Base-by-base conservation (phyloP, 1,140 invertebrate species). In the Epicauta chinensis region DNA sequence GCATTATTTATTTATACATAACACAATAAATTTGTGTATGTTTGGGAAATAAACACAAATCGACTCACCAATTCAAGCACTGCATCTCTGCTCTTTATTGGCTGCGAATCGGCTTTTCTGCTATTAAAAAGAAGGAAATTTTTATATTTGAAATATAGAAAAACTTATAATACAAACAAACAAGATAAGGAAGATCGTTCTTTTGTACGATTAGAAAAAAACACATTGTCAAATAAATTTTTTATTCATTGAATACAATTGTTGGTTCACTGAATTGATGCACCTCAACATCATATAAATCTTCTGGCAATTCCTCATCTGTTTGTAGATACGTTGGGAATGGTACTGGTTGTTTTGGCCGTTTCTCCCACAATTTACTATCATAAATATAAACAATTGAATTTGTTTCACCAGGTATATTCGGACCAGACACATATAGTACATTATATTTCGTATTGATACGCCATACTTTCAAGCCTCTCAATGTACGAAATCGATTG, bases 401-500 rank as follows among this genome's bases (percentile, higher is more conserved):
- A 65, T 90, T 89, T 0, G 78, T 84, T 61, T 81, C 80, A 7
- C 95, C 94, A 32, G 93, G 87, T 53, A 95, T 77, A 23, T 73
- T 79, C 6, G 79, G 77, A n/a, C 92, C 93, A 56, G 79, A 70
- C 7, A 96, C 83, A 78, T 87, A 98, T 14, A 98, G 75, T 0
- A 97, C 83, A 76, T 97, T 97, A 66, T 93, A 86, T 67, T 93
- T 91, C 10, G 87, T 92, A 69, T 98, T 96, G 32, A 97, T 92
- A 55, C 94, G 79, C 69, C 88, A 79, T 59, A 98, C 86, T 82
- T 84, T 83, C 4, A 91, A 67, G 14, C 92, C 93, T 63, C 77
- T 77, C 10, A 82, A 61, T 30, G 78, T 76, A 57, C 87, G 77
- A 76, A 81, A 89, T 73, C 65, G 76, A 64, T 89, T 87, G 17